Conservation (phyloP, 2,888 invertebrate genomes). For the Phasia obesa region DNA sequence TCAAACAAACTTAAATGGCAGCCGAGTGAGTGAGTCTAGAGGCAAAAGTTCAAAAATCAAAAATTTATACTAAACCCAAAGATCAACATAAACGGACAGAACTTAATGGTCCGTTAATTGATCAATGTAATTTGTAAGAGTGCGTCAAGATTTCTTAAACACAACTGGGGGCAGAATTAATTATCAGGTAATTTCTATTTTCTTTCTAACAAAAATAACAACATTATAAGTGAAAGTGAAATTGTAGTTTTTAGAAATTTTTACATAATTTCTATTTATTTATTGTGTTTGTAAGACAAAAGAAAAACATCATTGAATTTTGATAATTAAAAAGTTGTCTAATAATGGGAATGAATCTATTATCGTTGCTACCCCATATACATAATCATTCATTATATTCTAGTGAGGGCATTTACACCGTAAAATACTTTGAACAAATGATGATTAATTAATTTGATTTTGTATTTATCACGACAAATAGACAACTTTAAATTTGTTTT, state of each 20-base stretch:
- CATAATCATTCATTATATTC: conserved; percentile 3
- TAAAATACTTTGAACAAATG: conserved; percentile 18
- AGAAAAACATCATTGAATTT: conserved; percentile 13
- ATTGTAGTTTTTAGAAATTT: conserved; percentile 12
- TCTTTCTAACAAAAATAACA: background rate
- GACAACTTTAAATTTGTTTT: conserved; percentile 32
- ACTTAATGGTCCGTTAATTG: conserved; percentile 45
- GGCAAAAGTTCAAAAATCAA: too few relatives aligned
- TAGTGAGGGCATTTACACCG: conserved; percentile 5
- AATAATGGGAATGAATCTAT: background rate
- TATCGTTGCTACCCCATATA: background rate
- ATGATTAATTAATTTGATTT: conserved; percentile 59
- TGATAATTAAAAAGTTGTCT: conserved; percentile 6
- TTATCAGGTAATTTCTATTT: conserved; percentile 34
- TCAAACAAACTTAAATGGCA: conserved; percentile 18
- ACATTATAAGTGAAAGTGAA: conserved; percentile 32
- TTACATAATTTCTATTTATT: conserved; percentile 25
- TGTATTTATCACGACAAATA: conserved; percentile 35
- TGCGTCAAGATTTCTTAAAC: background rate
- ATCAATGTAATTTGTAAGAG: conserved; percentile 24
- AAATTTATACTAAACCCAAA: background rate
- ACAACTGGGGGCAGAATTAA: background rate
- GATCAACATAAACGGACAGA: conserved; percentile 14
- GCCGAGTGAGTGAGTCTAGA: background rate
- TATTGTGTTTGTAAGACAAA: conserved; percentile 3